phyloP scores from a whole-genome alignment of 2,888 invertebrate species.

The Galeruca laticollis region DNA sequence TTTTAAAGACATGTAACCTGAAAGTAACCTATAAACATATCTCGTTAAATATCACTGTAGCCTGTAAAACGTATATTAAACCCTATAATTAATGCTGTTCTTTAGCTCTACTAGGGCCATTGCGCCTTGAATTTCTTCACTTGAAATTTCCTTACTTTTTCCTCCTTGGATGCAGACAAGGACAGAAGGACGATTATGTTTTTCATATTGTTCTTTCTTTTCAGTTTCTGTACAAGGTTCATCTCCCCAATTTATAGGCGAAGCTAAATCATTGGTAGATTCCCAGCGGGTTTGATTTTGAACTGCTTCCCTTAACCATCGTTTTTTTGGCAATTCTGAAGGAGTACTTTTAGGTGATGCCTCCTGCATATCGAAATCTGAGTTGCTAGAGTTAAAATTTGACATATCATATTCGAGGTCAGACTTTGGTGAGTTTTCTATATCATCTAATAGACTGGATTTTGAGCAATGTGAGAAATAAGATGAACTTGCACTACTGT shows the following conservation, averaged over 20 bases:
- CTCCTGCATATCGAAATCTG: conserved; percentile 48
- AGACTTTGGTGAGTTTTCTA: conserved; percentile 54
- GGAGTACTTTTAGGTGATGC: conserved; percentile 47
- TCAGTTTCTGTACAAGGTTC: conserved; percentile 44
- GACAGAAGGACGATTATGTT: conserved; percentile 70
- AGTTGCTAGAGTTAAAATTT: conserved; percentile 50
- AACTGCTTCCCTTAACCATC: conserved; percentile 71
- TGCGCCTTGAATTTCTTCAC: conserved; percentile 71
- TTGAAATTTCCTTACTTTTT: conserved; percentile 60
- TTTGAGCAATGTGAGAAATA: conserved; percentile 54
- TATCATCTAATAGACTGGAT: conserved; percentile 49
- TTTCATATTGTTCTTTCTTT: conserved; percentile 56
- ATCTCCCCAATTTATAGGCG: conserved; percentile 69
- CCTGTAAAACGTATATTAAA: conserved; percentile 40
- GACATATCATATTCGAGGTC: conserved; percentile 55
- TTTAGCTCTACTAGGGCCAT: conserved; percentile 74
- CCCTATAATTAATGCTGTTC: conserved; percentile 61
- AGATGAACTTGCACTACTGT: conserved; percentile 52
- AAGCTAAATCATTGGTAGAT: conserved; percentile 67
- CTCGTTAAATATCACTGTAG: conserved; percentile 9
- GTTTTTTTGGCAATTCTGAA: conserved; percentile 69
- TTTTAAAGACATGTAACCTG: conserved; percentile 2
- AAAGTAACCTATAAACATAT: conserved; percentile 9
- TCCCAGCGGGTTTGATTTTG: conserved; percentile 62
- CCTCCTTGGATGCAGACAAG: conserved; percentile 67